Conservation (phyloP, 2,113 vertebrate genomes). For the Anolis sagrei region DNA sequence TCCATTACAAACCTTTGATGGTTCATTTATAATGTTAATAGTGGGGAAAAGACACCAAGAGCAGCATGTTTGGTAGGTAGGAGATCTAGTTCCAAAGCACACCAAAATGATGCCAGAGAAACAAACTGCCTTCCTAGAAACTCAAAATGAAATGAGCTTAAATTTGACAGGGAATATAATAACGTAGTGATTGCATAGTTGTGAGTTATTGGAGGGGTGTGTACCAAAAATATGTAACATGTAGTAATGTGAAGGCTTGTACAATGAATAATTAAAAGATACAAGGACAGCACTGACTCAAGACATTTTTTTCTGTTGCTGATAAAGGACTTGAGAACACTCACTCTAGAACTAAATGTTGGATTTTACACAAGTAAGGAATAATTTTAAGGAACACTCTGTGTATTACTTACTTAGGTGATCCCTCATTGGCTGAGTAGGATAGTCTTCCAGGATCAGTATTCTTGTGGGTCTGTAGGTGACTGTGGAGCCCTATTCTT, state of each 20-base stretch:
- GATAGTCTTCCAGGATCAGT: too few species aligned
- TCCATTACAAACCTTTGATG: conserved; percentile 26
- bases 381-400: too few species aligned
- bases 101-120: background rate
- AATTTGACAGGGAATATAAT: background rate
- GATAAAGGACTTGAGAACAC: too few species aligned
- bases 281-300: background rate
- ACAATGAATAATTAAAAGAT: background rate
- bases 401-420: too few species aligned
- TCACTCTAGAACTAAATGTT: too few species aligned
- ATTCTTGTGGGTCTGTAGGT: too few species aligned
- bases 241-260: background rate
- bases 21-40: background rate
- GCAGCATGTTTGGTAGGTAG: background rate
- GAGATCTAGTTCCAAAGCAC: conserved; percentile 18
- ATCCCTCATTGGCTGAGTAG: too few species aligned
- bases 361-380: too few species aligned
- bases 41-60: background rate
- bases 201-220: background rate
- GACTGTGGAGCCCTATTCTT: too few species aligned
- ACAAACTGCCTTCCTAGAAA: conserved; percentile 26
- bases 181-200: background rate
- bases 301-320: background rate
- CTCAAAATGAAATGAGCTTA: background rate
- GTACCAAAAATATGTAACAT: background rate